Percentiles rank a stretch among this genome's conserved stretches.
Conservation (phyloP, 2,888 invertebrate genomes). For the Phasia obesa region DNA sequence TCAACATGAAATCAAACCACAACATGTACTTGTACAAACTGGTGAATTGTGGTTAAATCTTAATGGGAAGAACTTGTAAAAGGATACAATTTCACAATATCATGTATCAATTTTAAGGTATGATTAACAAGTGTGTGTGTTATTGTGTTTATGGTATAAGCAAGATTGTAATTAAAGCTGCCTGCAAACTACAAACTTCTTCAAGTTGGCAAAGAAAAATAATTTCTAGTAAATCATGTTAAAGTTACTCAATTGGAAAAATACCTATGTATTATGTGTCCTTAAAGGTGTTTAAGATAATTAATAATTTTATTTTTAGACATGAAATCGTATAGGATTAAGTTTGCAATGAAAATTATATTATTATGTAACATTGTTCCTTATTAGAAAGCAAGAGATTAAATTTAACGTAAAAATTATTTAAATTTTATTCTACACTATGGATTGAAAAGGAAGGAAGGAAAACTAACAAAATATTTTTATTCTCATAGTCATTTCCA, state of each 20-base stretch:
- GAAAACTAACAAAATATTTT: neutral
- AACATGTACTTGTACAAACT: slow-evolving; percentile 41
- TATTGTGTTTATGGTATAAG: slow-evolving; percentile 16
- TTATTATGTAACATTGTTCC: too few relatives aligned
- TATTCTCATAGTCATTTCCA: neutral
- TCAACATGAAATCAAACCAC: slow-evolving; percentile 63
- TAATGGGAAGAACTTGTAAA: slow-evolving; percentile 16
- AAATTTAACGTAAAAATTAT: too few relatives aligned
- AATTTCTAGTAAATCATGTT: neutral
- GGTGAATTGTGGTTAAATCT: slow-evolving; percentile 51
- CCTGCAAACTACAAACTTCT: neutral
- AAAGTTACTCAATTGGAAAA: neutral
- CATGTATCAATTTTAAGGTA: slow-evolving; percentile 22
- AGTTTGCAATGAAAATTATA: too few relatives aligned
- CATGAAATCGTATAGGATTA: neutral
- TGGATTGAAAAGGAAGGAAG: too few relatives aligned
- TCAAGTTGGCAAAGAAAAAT: neutral
- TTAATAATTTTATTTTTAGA: neutral
- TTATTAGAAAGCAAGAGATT: too few relatives aligned
- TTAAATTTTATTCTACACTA: too few relatives aligned
- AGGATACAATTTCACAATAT: slow-evolving; percentile 30
- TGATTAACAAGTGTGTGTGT: slow-evolving; percentile 16
- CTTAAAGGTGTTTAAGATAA: slow-evolving; percentile 1
- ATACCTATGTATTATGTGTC: neutral
- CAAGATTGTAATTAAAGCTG: slow-evolving; percentile 9